Conservation (phyloP, 2,888 invertebrate genomes). For the Bibio marci region DNA sequence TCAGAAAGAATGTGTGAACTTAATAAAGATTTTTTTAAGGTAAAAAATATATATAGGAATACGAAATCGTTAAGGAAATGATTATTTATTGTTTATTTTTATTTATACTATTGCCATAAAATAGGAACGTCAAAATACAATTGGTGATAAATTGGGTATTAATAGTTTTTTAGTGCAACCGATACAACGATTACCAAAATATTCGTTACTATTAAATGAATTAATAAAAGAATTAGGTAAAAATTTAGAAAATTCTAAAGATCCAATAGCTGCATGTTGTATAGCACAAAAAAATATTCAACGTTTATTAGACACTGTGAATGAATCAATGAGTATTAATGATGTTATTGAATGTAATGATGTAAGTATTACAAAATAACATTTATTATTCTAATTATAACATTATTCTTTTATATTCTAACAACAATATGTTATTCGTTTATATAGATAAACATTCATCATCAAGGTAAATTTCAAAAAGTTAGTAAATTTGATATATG, state of each 20-base stretch:
- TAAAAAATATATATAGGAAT: slow-evolving; percentile 6
- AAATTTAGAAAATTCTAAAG: slow-evolving; percentile 13
- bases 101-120: not conserved
- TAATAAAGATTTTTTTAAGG: slow-evolving; percentile 25
- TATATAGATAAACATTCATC: slow-evolving; percentile 23
- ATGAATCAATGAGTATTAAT: slow-evolving; percentile 27
- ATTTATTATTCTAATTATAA: not conserved
- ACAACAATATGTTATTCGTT: not conserved
- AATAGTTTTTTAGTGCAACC: slow-evolving; percentile 29
- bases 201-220: slow-evolving; percentile 23
- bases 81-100: not conserved
- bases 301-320: slow-evolving; percentile 22
- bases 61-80: too few species aligned
- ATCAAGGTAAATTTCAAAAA: slow-evolving; percentile 27
- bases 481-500: slow-evolving; percentile 23
- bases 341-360: slow-evolving; percentile 26
- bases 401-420: not conserved
- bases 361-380: slow-evolving; percentile 12
- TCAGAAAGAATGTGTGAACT: slow-evolving; percentile 25
- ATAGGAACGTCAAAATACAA: slow-evolving; percentile 23
- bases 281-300: slow-evolving; percentile 25
- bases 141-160: slow-evolving; percentile 27
- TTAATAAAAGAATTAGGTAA: slow-evolving; percentile 20
- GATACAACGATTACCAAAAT: slow-evolving; percentile 28
- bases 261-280: slow-evolving; percentile 25